phyloP scores from a whole-genome alignment of 2,797 vertebrate genomes.

The Todus mexicanus region DNA sequence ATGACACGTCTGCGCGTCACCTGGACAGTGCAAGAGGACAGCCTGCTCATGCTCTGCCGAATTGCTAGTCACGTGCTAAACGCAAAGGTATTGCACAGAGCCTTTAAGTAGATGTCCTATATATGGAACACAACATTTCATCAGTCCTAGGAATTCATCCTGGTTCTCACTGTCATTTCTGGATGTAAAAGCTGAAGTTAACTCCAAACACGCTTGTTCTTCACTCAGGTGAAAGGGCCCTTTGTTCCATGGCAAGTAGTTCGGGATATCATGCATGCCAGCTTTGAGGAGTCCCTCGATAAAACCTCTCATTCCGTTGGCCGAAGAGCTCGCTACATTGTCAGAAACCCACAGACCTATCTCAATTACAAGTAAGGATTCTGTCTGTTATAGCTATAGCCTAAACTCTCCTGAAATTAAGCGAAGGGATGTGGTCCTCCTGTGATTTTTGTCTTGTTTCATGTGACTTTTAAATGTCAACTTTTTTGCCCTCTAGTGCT shows the following conservation, averaged over 20 bases:
- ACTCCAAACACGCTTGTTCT: background rate
- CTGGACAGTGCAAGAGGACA: slow-evolving; percentile 91
- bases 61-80: slow-evolving; percentile 92
- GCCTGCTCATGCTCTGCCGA: slow-evolving; percentile 90
- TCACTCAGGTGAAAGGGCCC: slow-evolving; percentile 82
- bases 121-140: background rate
- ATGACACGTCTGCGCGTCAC: slow-evolving; percentile 92
- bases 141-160: background rate
- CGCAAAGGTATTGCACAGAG: slow-evolving; percentile 77
- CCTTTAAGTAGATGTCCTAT: background rate
- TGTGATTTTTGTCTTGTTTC: background rate
- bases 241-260: slow-evolving; percentile 92
- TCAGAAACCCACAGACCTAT: slow-evolving; percentile 91
- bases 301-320: slow-evolving; percentile 92
- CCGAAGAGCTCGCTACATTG: slow-evolving; percentile 88
- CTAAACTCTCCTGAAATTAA: background rate
- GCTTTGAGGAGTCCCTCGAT: slow-evolving; percentile 89
- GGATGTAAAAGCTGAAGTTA: background rate
- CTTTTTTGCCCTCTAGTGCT: background rate
- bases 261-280: slow-evolving; percentile 87
- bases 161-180: no score
- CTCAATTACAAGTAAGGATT: slow-evolving; percentile 88
- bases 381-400: background rate
- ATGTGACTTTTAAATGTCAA: background rate
- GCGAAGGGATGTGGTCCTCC: background rate